A percentile compares a stretch with the other conserved stretches of the same genome.
phyloP scores from a whole-genome alignment of 2,113 vertebrate species.

The Microcebus murinus region DNA sequence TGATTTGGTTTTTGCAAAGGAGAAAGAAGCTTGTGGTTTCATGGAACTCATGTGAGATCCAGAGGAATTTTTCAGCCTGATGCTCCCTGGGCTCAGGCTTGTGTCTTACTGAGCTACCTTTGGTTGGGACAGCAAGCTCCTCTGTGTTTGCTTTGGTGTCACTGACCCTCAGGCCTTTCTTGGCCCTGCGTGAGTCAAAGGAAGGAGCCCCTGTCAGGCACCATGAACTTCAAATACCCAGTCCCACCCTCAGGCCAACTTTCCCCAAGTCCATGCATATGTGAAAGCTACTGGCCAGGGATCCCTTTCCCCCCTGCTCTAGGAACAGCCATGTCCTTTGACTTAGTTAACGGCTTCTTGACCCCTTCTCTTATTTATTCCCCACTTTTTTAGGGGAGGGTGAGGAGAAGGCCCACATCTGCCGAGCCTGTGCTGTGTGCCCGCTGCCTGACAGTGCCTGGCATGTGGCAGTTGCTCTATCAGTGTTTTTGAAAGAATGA shows the following conservation, averaged over 20 bases:
- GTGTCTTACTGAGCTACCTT: neutral
- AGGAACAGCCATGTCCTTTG: neutral
- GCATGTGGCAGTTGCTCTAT: neutral
- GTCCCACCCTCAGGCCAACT: neutral
- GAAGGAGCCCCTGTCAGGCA: neutral
- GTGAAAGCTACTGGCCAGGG: neutral
- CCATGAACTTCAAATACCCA: neutral
- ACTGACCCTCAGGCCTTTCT: neutral
- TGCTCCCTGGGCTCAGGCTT: neutral
- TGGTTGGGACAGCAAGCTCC: neutral
- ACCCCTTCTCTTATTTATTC: neutral
- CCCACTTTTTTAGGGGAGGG: neutral
- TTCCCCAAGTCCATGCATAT: neutral
- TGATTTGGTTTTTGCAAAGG: neutral
- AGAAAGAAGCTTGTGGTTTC: neutral
- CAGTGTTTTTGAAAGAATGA: neutral
- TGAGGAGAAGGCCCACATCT: neutral
- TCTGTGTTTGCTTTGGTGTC: neutral
- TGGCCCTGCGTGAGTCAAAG: neutral
- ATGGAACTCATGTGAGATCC: neutral
- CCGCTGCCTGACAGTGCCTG: neutral
- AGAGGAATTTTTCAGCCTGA: neutral
- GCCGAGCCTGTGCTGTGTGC: rapidly evolving
- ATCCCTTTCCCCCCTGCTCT: neutral
- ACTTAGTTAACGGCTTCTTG: neutral